Conservation (phyloP, 2,113 vertebrate genomes). For the Sylvietta virens region DNA sequence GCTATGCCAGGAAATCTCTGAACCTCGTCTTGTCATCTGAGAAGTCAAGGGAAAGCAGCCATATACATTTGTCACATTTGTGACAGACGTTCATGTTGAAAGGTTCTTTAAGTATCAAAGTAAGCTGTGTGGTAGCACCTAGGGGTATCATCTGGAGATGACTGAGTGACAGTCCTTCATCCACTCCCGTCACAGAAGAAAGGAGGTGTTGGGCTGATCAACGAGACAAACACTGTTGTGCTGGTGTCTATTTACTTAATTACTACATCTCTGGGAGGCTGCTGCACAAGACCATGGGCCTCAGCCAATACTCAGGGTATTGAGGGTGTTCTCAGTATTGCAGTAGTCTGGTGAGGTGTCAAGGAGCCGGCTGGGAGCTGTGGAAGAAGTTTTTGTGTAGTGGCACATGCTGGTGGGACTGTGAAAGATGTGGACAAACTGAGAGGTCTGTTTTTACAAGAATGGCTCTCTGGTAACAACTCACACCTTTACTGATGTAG, state of each 20-base stretch:
- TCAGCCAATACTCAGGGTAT: not conserved
- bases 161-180: not conserved
- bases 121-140: not conserved
- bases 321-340: not conserved
- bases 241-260: not conserved
- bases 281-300: not conserved
- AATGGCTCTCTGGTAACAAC: not conserved
- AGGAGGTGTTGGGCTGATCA: not conserved
- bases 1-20: not conserved
- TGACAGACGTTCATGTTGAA: not conserved
- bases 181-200: not conserved
- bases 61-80: not conserved
- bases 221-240: not conserved
- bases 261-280: not conserved
- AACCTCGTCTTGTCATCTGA: not conserved
- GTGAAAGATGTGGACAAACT: not conserved
- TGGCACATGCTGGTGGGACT: not conserved
- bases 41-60: not conserved
- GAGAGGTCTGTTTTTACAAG: not conserved
- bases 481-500: not conserved
- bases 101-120: not conserved
- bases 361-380: not conserved
- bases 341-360: not conserved
- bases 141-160: not conserved
- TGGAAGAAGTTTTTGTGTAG: not conserved